Evolutionary conservation across 2,797 vertebrate genomes (phyloP), one percentile per base, ranked within the genome.

Genomic region (Sparidentex hasta): DNA sequence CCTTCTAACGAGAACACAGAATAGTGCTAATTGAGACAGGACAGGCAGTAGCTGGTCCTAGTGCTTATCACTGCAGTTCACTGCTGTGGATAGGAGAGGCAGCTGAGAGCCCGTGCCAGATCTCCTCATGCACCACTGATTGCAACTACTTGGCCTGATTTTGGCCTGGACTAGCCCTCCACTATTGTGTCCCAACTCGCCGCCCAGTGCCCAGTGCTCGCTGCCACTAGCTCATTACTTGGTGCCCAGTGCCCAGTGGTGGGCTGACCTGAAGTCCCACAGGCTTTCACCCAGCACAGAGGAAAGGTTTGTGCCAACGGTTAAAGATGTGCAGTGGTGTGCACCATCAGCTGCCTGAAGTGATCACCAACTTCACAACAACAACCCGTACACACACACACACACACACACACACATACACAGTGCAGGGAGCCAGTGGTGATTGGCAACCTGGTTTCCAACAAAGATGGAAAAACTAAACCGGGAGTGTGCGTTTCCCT

Each of bases 61-160:
- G 72, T 43, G 27, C 76, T 90, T 85, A 84, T 90, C 84, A 74
- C 84, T 50, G 82, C 75, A 79, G 78, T 76, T 78, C 71, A 72
- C 78, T 69, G 72, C 85, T 85, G 88, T 88, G 83, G 77, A 86
- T 85, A 80, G 73, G 71, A 78, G 79, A 88, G 83, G 82, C 85
- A 76, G 77, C 75, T 46, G 63, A 82, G 64, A 72, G 75, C 25
- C 46, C 4, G 84, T 80, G 92, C 88, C 93, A 93, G 92, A 83
- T 88, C 81, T 84, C 81, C 87, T 90, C 86, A 90, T 87, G 88
- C 90, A 85, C 81, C 87, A 87, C 90, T 92, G 90, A 94, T 92
- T 93, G 85, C 87, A 90, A 88, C 88, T 87, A 91, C 88, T 92
- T 90, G 89, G 92, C 91, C 90, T 78, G 85, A 75, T 88, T 92